These are phyloP conservation scores for Eidolon dupreanum DNA, from an alignment of 2,797 vertebrate species.

Conservation along the genomic window DNA sequence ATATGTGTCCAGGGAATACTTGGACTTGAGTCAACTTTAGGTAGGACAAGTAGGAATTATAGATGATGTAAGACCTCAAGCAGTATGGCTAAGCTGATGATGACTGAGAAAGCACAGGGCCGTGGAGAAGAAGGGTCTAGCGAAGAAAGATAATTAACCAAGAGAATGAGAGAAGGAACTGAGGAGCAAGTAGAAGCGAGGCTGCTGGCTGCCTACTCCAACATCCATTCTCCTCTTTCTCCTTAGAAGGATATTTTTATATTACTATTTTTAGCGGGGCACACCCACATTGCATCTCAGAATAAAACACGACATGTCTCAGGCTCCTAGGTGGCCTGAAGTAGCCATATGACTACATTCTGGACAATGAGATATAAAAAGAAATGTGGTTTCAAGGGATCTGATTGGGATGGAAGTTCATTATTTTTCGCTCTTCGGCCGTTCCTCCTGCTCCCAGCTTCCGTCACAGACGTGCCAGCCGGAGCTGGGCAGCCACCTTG, in stretches of 20 bases:
- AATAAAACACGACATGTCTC: neutral
- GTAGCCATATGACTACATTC: neutral
- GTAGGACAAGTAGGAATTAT: neutral
- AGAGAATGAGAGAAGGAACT: neutral
- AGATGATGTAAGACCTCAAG: slow-evolving; percentile 7
- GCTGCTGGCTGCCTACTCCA: neutral
- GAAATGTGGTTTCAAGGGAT: neutral
- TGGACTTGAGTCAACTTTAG: neutral
- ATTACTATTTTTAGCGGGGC: neutral
- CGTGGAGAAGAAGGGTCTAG: neutral
- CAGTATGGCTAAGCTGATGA: neutral
- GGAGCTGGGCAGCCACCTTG: fast-evolving
- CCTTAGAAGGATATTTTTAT: neutral
- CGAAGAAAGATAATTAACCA: neutral
- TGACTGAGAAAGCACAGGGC: neutral
- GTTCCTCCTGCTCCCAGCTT: neutral
- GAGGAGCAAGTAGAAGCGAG: neutral
- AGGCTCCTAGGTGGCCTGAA: neutral
- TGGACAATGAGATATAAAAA: neutral
- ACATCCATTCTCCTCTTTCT: neutral
- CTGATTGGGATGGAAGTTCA: neutral
- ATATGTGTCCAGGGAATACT: neutral
- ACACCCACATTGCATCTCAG: neutral
- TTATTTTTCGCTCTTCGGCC: neutral
- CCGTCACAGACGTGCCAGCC: neutral